Evolutionary conservation across 1,140 invertebrate species (phyloP).

Genomic region (Maniola jurtina): DNA sequence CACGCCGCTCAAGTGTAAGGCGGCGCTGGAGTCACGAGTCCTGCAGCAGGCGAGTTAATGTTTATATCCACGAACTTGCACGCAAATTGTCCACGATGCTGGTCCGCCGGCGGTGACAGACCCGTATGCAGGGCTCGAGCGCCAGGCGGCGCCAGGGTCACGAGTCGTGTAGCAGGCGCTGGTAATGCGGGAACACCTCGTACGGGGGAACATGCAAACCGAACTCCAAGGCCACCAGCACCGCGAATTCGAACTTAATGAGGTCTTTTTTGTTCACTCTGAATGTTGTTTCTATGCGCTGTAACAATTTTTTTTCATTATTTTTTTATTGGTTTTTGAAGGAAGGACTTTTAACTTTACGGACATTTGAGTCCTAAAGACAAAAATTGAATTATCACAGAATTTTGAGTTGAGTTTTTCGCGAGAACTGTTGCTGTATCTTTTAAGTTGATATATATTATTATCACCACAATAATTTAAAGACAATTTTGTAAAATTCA

Average conservation of each 20-base stretch:
- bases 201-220: conserved; percentile 93
- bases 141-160: conserved; percentile 78
- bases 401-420: too few species aligned
- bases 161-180: conserved; percentile 93
- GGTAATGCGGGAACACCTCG: conserved; percentile 97
- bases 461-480: neutral
- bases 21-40: too few species aligned
- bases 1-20: too few species aligned
- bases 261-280: conserved; percentile 95
- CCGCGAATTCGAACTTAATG: conserved; percentile 94
- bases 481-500: too few species aligned
- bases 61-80: neutral
- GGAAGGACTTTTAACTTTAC: too few species aligned
- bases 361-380: too few species aligned
- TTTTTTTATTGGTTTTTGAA: neutral
- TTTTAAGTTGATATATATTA: too few species aligned
- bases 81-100: conserved; percentile 58
- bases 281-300: conserved; percentile 86
- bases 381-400: too few species aligned
- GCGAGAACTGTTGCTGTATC: too few species aligned
- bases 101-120: conserved; percentile 37
- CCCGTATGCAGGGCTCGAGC: conserved; percentile 40
- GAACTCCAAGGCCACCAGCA: conserved; percentile 96
- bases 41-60: neutral
- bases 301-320: neutral